Conservation (phyloP, 2,113 vertebrate genomes). For the Campylomormyrus numenius region DNA sequence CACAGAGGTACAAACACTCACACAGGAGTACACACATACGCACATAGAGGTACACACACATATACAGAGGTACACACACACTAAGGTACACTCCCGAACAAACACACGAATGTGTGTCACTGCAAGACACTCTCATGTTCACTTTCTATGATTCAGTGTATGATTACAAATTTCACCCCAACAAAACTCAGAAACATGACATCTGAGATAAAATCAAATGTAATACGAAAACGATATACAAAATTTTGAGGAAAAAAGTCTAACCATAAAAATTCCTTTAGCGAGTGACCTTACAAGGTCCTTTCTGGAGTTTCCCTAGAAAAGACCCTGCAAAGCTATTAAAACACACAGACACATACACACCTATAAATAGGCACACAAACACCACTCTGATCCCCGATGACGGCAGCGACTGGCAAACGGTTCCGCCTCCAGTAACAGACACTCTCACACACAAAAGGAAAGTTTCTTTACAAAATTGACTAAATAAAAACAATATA, state of each 20-base stretch:
- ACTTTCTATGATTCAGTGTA: background rate
- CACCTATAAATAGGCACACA: background rate
- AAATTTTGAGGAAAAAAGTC: background rate
- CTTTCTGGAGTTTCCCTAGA: background rate
- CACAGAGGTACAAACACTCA: background rate
- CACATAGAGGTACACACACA: background rate
- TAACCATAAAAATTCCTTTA: background rate
- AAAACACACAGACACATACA: background rate
- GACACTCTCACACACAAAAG: background rate
- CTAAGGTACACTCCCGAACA: background rate
- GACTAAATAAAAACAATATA: slow-evolving; percentile 9
- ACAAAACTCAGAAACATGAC: background rate
- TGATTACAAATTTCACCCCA: background rate
- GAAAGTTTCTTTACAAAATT: background rate
- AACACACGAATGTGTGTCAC: background rate
- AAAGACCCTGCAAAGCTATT: background rate
- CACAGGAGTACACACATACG: background rate
- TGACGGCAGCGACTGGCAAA: background rate
- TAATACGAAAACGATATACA: background rate
- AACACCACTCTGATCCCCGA: background rate
- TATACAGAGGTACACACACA: background rate
- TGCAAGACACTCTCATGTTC: background rate
- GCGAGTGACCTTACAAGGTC: background rate
- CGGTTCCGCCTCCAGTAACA: background rate
- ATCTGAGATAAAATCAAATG: background rate